phyloP scores from a whole-genome alignment of 1,140 invertebrate genomes.

The Drosophila nebulosa region DNA sequence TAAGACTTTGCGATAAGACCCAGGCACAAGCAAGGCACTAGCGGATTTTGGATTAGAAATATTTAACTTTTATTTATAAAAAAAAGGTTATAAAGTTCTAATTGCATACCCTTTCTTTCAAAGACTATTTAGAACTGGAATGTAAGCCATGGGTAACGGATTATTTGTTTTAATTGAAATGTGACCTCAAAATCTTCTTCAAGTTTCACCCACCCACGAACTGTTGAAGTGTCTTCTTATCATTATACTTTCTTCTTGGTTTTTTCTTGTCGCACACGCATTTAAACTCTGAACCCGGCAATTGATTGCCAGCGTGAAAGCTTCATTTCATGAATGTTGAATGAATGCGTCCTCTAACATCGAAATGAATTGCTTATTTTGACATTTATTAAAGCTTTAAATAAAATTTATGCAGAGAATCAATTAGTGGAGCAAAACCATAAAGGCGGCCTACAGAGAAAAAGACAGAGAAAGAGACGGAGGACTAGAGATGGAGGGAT shows the following conservation, averaged over 20 bases:
- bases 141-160: not conserved
- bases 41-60: too few relatives aligned
- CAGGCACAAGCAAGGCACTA: not conserved
- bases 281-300: slow-evolving; percentile 76
- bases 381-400: slow-evolving; percentile 80
- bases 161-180: slow-evolving; percentile 27
- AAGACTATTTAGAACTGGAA: too few relatives aligned
- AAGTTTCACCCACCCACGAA: not conserved
- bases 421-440: slow-evolving; percentile 64
- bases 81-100: too few relatives aligned
- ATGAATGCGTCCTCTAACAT: slow-evolving; percentile 68
- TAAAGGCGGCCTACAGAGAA: slow-evolving; percentile 1
- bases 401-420: slow-evolving; percentile 80
- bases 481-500: not conserved
- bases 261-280: slow-evolving; percentile 12
- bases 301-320: slow-evolving; percentile 72
- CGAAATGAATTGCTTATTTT: slow-evolving; percentile 80
- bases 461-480: not conserved
- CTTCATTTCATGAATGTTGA: slow-evolving; percentile 56
- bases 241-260: slow-evolving; percentile 30
- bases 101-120: too few relatives aligned
- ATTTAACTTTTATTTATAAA: too few relatives aligned
- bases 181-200: not conserved
- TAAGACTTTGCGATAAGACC: not conserved
- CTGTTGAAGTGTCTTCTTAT: not conserved